These are phyloP conservation scores for Psilopogon haemacephalus DNA, from an alignment of 2,113 vertebrate species.

Conservation along the genomic window DNA sequence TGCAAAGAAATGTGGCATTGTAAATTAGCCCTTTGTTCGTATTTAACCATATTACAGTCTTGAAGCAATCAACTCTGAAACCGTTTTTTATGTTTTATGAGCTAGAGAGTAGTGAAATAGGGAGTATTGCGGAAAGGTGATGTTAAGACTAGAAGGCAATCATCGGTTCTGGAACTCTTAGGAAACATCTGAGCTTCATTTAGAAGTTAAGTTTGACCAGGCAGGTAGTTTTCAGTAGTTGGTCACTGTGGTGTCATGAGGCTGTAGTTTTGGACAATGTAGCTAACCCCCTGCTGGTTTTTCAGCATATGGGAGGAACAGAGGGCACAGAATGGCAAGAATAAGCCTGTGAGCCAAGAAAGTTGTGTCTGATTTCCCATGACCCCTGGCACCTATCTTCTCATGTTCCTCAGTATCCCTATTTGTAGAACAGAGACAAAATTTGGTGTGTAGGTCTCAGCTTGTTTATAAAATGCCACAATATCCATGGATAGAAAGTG, in stretches of 20 bases:
- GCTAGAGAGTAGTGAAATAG: neutral
- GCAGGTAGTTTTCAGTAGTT: neutral
- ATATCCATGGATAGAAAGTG: neutral
- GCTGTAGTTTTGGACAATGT: neutral
- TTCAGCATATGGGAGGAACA: neutral
- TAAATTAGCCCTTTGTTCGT: neutral
- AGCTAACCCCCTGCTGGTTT: neutral
- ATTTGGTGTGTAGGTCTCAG: neutral
- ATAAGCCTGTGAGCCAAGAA: neutral
- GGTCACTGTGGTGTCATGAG: neutral
- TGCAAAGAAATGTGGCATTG: neutral
- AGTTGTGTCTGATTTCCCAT: conserved; percentile 4
- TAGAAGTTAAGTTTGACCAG: neutral
- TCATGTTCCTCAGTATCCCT: neutral
- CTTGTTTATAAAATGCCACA: conserved; percentile 45
- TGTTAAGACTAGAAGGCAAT: neutral
- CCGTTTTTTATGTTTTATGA: neutral
- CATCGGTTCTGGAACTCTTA: neutral
- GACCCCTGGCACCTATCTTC: neutral
- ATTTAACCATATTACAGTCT: neutral
- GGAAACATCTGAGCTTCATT: neutral
- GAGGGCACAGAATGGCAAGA: neutral
- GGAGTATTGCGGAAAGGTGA: neutral
- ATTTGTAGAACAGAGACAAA: conserved; percentile 35
- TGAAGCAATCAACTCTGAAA: neutral